Conservation (phyloP, 2,888 invertebrate species). For the Cheilosia urbana region DNA sequence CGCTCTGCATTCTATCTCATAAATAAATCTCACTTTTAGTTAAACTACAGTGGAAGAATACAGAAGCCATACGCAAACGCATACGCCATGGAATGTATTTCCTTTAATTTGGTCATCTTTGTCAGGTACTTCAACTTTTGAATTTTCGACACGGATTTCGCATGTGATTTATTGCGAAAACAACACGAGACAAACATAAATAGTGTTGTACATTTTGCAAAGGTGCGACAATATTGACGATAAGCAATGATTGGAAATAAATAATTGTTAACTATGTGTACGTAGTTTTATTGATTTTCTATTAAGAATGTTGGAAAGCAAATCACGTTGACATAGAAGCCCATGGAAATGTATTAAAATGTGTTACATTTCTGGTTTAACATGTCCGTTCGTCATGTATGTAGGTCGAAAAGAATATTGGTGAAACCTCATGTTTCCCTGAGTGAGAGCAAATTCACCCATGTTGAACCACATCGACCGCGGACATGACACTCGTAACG, state of each 20-base stretch:
- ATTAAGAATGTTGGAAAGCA: not conserved
- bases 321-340: not conserved
- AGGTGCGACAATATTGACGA: slow-evolving; percentile 3
- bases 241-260: not conserved
- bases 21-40: too few relatives aligned
- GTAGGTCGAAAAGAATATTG: too few relatives aligned
- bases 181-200: slow-evolving; percentile 4
- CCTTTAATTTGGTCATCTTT: not conserved
- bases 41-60: not conserved
- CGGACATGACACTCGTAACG: too few relatives aligned
- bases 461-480: too few relatives aligned
- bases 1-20: too few relatives aligned
- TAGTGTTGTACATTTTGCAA: not conserved
- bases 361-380: too few relatives aligned
- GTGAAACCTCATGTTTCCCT: too few relatives aligned
- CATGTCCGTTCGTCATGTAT: too few relatives aligned
- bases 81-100: slow-evolving; percentile 23
- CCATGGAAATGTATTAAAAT: too few relatives aligned
- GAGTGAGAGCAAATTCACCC: too few relatives aligned
- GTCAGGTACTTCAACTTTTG: not conserved
- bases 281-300: slow-evolving; percentile 6
- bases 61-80: too few relatives aligned
- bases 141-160: not conserved
- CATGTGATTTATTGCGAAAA: not conserved
- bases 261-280: not conserved